Conservation (phyloP, 2,888 invertebrate species). For the Conomelus anceps region DNA sequence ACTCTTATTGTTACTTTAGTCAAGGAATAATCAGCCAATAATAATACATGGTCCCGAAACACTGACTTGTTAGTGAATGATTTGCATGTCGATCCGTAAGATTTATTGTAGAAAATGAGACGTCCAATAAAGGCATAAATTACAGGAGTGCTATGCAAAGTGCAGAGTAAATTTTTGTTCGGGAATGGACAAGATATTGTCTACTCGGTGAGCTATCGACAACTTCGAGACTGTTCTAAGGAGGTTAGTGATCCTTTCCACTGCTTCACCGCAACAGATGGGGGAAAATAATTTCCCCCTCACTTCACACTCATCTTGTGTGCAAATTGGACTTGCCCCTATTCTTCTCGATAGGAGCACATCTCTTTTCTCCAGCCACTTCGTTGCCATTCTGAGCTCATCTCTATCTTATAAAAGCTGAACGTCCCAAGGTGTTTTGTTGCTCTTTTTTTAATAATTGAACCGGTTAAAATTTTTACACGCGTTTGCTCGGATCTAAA, state of each 20-base stretch:
- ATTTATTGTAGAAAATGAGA: neutral
- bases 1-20: too few species aligned
- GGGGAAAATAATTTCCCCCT: neutral
- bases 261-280: neutral
- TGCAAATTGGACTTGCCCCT: neutral
- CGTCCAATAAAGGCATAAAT: neutral
- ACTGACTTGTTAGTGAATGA: too few species aligned
- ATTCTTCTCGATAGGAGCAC: neutral
- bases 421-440: neutral
- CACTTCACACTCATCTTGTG: neutral
- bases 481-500: neutral
- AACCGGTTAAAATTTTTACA: neutral
- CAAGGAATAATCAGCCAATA: too few species aligned
- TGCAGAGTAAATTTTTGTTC: neutral
- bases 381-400: neutral
- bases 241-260: neutral
- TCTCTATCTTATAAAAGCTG: too few species aligned
- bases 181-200: neutral
- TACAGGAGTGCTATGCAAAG: neutral
- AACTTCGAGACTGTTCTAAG: neutral
- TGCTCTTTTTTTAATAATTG: neutral
- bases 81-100: neutral
- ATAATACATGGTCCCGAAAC: too few species aligned
- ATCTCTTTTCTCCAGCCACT: neutral
- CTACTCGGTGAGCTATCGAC: neutral